Evolutionary conservation across 1,140 invertebrate genomes (phyloP), one percentile per base, ranked within the genome.

Genomic region (Mya arenaria): DNA sequence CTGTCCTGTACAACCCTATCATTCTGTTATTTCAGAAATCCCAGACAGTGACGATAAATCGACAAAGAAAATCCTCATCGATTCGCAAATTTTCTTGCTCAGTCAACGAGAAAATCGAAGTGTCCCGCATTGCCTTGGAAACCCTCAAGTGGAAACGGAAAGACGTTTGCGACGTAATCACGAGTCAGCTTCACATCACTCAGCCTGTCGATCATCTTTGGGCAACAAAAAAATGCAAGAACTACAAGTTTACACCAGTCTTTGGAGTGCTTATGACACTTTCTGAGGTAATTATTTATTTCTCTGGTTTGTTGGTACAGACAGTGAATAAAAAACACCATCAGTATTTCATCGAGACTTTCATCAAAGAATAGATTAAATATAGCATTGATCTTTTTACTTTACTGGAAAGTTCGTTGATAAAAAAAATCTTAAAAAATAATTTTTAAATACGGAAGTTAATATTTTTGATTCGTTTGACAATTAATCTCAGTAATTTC

Each of bases 121-220:
- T 90, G 17, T 73, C 60, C 1, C 79, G 79, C 28, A 60, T 98
- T 94, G 97, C 97, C 69, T 95, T 98, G 66, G 97, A 98, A 90
- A 95, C 98, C 0, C 93, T 98, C 73, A 97, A 98, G 86, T 98
- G 97, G 98, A 91, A 91, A 58, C 96, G 96, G 91, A 97, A 98
- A 86, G 97, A 98, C 90, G 96, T 96, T 1, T 95, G 95, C 89
- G 98, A 98, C 90, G 95, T 97, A 69, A 94, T 97, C 90, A 97
- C 97, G 92, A 97, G 97, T 66, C 95, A 96, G 90, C 94, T 98
- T 82, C 93, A 97, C 62, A 97, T 96, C 90, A 96, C 96, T 28
- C 96, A 97, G 91, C 96, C 96, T 39, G 96, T 96, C 55, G 97
- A 98, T 91, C 96, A 96, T 93, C 97, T 81, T 1, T 97, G 97